A percentile compares a stretch with the other conserved stretches of the same genome.
Evolutionary conservation across 2,797 vertebrate genomes (phyloP).

Genomic region (Heteromormyrus szaboi): DNA sequence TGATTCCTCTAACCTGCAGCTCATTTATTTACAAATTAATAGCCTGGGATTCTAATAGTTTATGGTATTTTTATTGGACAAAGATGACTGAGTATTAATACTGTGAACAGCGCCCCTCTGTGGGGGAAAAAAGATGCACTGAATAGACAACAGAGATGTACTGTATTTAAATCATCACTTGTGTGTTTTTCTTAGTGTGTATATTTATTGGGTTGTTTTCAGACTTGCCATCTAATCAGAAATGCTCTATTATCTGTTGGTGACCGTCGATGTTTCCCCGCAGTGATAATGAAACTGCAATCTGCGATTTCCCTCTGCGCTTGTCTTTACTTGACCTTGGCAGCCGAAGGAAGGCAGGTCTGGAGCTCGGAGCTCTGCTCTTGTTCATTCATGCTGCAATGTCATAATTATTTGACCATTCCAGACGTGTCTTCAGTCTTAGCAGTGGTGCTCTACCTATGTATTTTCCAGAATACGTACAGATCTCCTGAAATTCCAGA

Average conservation of each 20-base stretch:
- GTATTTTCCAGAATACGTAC: slow-evolving; percentile 28
- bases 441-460: background rate
- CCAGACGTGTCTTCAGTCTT: background rate
- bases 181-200: background rate
- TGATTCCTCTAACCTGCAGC: background rate
- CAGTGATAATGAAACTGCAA: background rate
- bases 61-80: background rate
- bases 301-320: background rate
- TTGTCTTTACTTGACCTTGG: background rate
- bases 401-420: background rate
- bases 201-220: background rate
- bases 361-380: background rate
- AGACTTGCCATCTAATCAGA: background rate
- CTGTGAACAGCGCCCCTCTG: background rate
- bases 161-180: background rate
- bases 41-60: background rate
- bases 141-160: background rate
- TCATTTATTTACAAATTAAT: background rate
- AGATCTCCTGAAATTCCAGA: slow-evolving; percentile 20
- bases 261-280: background rate
- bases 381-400: background rate
- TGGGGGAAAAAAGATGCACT: background rate
- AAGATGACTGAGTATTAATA: background rate
- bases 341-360: background rate
- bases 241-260: too few relatives aligned